Percentiles rank a stretch among this genome's conserved stretches.
phyloP scores from a whole-genome alignment of 1,140 invertebrate species.

The Colletes latitarsis region DNA sequence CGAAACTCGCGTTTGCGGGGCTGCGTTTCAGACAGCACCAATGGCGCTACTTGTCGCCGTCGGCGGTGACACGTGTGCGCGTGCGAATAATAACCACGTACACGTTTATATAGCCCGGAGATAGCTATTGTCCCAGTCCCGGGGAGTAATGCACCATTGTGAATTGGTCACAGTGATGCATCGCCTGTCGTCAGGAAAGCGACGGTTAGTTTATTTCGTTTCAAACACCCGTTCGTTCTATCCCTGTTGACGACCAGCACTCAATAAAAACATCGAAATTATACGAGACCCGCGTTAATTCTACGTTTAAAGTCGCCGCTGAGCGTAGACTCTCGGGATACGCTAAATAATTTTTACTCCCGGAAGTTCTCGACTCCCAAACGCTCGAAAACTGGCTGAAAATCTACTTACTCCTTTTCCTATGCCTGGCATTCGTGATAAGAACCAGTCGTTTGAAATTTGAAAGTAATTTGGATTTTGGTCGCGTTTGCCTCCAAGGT shows the following conservation, averaged over 20 bases:
- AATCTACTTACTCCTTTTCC: too few species aligned
- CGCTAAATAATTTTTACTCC: too few species aligned
- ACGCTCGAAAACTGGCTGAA: too few species aligned
- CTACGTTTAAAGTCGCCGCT: not conserved
- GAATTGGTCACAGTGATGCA: conserved; percentile 71
- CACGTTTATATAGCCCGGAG: conserved; percentile 53
- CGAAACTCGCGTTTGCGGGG: conserved; percentile 17
- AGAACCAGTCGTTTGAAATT: too few species aligned
- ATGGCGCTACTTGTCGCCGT: conserved; percentile 45
- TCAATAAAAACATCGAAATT: conserved; percentile 1
- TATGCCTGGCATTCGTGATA: too few species aligned
- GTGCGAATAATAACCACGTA: conserved; percentile 59
- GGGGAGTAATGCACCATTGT: conserved; percentile 68
- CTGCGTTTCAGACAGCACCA: conserved; percentile 26
- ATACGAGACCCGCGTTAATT: not conserved
- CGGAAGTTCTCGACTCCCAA: too few species aligned
- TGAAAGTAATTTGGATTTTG: too few species aligned
- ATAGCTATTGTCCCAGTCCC: conserved; percentile 61
- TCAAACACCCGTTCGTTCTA: not conserved
- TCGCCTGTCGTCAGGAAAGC: conserved; percentile 59
- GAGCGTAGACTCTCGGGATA: too few species aligned
- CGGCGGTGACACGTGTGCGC: conserved; percentile 49
- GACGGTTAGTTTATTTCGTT: conserved; percentile 64
- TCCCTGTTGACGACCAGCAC: not conserved
- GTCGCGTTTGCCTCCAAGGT: too few species aligned